Evolutionary conservation across 2,113 vertebrate species (phyloP).

Genomic region (Trichomycterus rosablanca): DNA sequence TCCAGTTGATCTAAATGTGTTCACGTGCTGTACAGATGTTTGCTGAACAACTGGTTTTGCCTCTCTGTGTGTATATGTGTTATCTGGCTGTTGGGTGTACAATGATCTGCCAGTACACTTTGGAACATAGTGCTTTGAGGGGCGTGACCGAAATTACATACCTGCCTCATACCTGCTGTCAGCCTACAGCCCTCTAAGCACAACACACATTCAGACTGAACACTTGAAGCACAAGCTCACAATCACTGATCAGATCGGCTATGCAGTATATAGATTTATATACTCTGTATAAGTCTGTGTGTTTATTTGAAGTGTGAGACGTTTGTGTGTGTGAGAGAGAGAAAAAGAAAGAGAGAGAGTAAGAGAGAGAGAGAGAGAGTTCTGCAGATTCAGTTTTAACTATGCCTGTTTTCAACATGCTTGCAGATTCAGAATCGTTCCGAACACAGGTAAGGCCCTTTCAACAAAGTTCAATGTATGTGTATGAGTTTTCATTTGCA

Average conservation of each 20-base stretch:
- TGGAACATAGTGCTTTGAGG: constrained; percentile 36
- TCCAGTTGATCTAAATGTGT: constrained; percentile 2
- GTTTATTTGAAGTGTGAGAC: not conserved
- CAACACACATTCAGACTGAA: too few relatives aligned
- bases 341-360: too few relatives aligned
- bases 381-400: constrained; percentile 51
- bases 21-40: constrained; percentile 50
- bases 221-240: constrained; percentile 15
- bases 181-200: constrained; percentile 62
- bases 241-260: constrained; percentile 38
- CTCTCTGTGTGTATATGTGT: constrained; percentile 11
- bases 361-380: too few relatives aligned
- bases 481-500: constrained; percentile 4
- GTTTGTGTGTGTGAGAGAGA: too few relatives aligned
- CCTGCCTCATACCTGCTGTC: constrained; percentile 58
- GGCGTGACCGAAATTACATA: constrained; percentile 54
- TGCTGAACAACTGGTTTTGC: constrained; percentile 2
- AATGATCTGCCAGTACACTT: constrained; percentile 53
- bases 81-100: constrained; percentile 48
- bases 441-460: constrained; percentile 81
- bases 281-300: constrained; percentile 57
- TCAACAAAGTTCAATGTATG: constrained; percentile 52
- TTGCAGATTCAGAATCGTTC: constrained; percentile 85
- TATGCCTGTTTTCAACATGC: constrained; percentile 78
- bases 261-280: not conserved